Base-by-base conservation (phyloP, 2,797 vertebrate species). In the Urophycis tenuis region DNA sequence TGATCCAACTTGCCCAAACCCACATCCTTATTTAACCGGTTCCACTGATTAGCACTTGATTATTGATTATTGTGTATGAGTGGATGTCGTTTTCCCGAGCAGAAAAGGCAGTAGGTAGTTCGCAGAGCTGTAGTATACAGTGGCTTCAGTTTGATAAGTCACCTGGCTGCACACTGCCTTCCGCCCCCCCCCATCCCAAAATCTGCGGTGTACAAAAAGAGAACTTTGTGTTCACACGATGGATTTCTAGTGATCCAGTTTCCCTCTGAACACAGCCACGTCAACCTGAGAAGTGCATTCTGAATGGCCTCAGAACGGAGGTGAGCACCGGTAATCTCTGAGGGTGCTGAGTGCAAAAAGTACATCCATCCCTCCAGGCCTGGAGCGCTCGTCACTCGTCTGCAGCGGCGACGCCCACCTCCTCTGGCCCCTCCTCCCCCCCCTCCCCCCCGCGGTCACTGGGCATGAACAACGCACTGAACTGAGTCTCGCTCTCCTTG, bases 401-500 rank as follows among this genome's bases (percentile, higher is more conserved):
- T 3, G 64, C 30, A 25, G 30, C 64, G 22, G 17, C 5, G 64
- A 30, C 64, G 2, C n/a, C n/a, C n/a, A n/a, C n/a, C n/a, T n/a
- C n/a, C n/a, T 69, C 64, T 25, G 64, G 8, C 64, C 4, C 64
- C 64, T 10, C 25, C 64, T 5, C 67, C 5, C 3, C 45, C 9
- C 71, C 67, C 1, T 5, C 5, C 0, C 72, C 67, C 1, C 5
- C 6, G 33, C 22, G 31, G 30, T 82, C 83, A 31, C 81, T 73
- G 0, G 83, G 74, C 0, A 86, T 81, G 81, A 90, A 91, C 85
- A 92, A 91, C 29, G 91, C 77, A 15, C 49, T 86, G 85, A 94
- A 95, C 77, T 93, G 92, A 1, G 86, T 87, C 81, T 87, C 88
- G 80, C 87, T 91, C 78, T 93, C 86, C 0, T 71, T 81, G 30